Percentiles rank a stretch among this genome's conserved stretches.
Conservation (phyloP, 2,797 vertebrate species). For the Characodon lateralis region DNA sequence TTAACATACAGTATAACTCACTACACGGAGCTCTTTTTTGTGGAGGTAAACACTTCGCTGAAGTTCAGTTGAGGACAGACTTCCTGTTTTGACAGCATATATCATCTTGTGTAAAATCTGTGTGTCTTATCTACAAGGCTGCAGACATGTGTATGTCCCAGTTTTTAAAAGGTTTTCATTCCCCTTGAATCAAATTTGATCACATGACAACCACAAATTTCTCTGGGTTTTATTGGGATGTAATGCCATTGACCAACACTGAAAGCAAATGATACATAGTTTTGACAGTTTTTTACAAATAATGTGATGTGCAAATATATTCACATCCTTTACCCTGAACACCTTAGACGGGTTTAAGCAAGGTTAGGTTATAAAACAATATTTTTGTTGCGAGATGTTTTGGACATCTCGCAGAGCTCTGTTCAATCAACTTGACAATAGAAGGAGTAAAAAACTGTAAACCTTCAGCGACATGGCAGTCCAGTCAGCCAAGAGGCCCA, state of each 20-base stretch:
- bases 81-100: constrained; percentile 4
- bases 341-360: not conserved
- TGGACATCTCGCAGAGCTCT: not conserved
- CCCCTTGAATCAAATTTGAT: not conserved
- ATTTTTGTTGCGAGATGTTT: no score
- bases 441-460: not conserved
- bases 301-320: not conserved
- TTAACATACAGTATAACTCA: not conserved
- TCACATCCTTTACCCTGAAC: not conserved
- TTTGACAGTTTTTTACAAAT: not conserved
- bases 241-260: not conserved
- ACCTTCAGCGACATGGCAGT: no score
- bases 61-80: constrained; percentile 1
- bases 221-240: not conserved
- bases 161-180: not conserved
- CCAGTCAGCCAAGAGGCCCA: no score
- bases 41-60: not conserved
- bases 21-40: not conserved
- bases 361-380: not conserved
- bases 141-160: not conserved
- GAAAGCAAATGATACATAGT: not conserved
- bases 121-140: not conserved
- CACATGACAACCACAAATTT: not conserved
- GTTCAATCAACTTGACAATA: not conserved
- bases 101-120: not conserved